Evolutionary conservation across 2,113 vertebrate species (phyloP), one percentile per base, ranked within the genome.

Genomic region (Leuciscus idus): DNA sequence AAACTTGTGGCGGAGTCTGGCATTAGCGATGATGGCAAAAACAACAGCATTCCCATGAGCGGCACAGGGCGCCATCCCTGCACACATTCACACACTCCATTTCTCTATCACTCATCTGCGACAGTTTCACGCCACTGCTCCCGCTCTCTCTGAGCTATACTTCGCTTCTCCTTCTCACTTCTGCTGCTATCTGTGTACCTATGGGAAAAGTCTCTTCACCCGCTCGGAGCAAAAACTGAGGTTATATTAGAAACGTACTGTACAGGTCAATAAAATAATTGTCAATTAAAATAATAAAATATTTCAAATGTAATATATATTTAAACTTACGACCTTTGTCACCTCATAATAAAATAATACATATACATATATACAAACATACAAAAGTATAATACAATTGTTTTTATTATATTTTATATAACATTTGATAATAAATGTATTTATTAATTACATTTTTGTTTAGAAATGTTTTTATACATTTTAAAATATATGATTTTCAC

Each of bases 51-150:
- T 76, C 74, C 26, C 74, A 19, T 52, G 74, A 26, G 74, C 13
- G 8, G 74, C 9, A 55, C 74, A 77, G 48, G 28, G 48, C 4
- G 26, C 75, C 6, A 28, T 52, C 48, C 75, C 28, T 55, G 75
- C 75, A 77, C 30, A 77, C 26, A 77, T 55, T 77, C 50, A 19
- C 75, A 77, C 75, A 55, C 46, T 77, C 75, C 15, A 77, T 77
- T 77, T 77, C 75, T 19, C 26, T 21, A 77, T 33, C 75, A 55
- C 75, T 77, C 75, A 77, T 77, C 75, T 50, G 75, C 17, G n/a
- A 30, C 74, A 77, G 75, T 77, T 77, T 55, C 48, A 77, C 74
- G 4, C 48, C 48, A 76, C 74, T 76, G 74, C 28, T 0, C 74
- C 48, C n/a, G 15, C 48, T 77, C 75, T 77, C 26, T 55, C 8